These are phyloP conservation scores for Amphiduros pacificus DNA, from an alignment of 2,888 invertebrate species.

Conservation along the genomic window DNA sequence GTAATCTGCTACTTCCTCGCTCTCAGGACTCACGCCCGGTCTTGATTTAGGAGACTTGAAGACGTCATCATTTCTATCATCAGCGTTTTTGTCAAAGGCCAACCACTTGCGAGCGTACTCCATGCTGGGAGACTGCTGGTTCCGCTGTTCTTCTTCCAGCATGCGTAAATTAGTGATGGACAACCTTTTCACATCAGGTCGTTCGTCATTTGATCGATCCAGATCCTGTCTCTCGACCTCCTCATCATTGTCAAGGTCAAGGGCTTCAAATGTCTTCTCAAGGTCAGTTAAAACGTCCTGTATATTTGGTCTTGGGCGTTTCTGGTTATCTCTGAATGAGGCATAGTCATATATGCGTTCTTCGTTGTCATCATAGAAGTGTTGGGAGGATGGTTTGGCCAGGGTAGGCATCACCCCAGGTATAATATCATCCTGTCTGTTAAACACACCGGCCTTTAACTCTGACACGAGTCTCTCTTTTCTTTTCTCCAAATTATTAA, in stretches of 20 bases:
- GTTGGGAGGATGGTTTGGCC: not conserved
- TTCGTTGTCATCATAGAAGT: constrained; percentile 18
- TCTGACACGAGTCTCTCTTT: too few relatives aligned
- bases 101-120: constrained; percentile 32
- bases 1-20: not conserved
- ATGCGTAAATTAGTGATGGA: constrained; percentile 28
- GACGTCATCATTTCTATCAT: not conserved
- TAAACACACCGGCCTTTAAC: constrained; percentile 15
- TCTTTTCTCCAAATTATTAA: too few relatives aligned
- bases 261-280: constrained; percentile 47
- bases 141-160: constrained; percentile 23
- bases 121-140: constrained; percentile 20
- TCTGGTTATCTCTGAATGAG: constrained; percentile 35
- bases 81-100: constrained; percentile 2
- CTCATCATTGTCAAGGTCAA: constrained; percentile 40
- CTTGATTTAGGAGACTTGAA: too few relatives aligned
- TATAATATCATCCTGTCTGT: not conserved
- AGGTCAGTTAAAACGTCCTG: constrained; percentile 49
- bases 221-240: constrained; percentile 3
- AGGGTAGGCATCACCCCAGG: not conserved
- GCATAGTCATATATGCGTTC: constrained; percentile 21
- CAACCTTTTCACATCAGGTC: constrained; percentile 21
- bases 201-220: not conserved
- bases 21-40: constrained; percentile 10
- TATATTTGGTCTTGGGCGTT: constrained; percentile 41